These are phyloP conservation scores for Meda fulgida DNA, from an alignment of 2,797 vertebrate genomes.

Conservation along the genomic window DNA sequence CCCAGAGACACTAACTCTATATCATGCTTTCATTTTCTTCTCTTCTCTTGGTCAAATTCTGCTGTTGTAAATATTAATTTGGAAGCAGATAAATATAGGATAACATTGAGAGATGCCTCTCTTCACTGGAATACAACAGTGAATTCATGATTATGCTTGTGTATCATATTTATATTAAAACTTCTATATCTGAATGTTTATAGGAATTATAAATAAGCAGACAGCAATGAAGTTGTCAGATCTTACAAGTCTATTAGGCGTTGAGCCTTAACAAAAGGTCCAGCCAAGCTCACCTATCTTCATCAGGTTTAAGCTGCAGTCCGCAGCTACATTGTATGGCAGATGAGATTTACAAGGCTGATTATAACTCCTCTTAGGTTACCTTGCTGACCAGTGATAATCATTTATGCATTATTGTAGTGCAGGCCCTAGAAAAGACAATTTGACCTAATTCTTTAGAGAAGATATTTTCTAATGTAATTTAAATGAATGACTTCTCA, in stretches of 20 bases:
- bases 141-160: not conserved
- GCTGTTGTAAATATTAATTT: not conserved
- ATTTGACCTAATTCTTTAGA: conserved; percentile 27
- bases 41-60: not conserved
- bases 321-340: conserved; percentile 48
- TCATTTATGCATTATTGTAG: conserved; percentile 29
- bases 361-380: conserved; percentile 56
- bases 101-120: not conserved
- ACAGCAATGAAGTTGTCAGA: conserved; percentile 25
- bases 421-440: not conserved
- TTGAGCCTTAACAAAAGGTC: conserved; percentile 51
- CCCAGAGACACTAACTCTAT: not conserved
- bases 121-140: not conserved
- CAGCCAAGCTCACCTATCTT: conserved; percentile 56
- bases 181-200: not conserved
- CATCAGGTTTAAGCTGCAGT: conserved; percentile 49
- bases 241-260: conserved; percentile 17
- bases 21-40: not conserved
- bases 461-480: conserved; percentile 9
- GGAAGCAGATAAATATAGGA: not conserved
- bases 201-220: not conserved
- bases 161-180: not conserved
- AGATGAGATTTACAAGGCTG: conserved; percentile 59
- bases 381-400: conserved; percentile 31
- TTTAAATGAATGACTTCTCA: not conserved